phyloP scores from a whole-genome alignment of 2,797 vertebrate species.

The Antennarius maculatus region DNA sequence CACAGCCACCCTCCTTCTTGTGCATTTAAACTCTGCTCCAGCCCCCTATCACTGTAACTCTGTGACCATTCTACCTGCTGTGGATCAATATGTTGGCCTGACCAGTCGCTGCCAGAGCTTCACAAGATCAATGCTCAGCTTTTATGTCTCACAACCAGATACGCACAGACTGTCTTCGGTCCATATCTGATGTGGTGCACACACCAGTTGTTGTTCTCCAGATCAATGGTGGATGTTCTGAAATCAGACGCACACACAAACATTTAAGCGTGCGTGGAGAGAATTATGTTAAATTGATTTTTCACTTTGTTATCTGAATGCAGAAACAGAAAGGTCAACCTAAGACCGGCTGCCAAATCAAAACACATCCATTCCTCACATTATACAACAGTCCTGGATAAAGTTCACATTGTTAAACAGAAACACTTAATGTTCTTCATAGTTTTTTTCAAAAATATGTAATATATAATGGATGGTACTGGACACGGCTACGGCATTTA shows the following conservation, averaged over 20 bases:
- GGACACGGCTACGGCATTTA: no score
- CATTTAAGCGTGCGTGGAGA: slow-evolving; percentile 26
- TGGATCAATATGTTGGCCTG: slow-evolving; percentile 55
- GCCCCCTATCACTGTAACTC: slow-evolving; percentile 31
- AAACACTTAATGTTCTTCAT: no score
- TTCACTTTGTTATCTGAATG: slow-evolving; percentile 56
- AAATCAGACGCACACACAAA: slow-evolving; percentile 22
- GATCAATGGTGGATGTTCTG: slow-evolving; percentile 53
- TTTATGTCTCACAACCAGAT: slow-evolving; percentile 36
- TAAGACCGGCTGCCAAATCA: slow-evolving; percentile 43
- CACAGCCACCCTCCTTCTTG: slow-evolving; percentile 6
- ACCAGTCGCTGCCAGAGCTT: slow-evolving; percentile 31
- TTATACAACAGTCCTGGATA: slow-evolving; percentile 7
- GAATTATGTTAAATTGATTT: slow-evolving; percentile 69
- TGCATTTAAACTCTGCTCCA: slow-evolving; percentile 11
- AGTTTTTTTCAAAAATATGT: no score
- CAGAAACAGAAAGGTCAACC: slow-evolving; percentile 62
- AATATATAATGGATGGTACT: no score
- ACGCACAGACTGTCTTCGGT: background rate
- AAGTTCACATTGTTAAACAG: background rate
- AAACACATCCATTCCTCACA: slow-evolving; percentile 38
- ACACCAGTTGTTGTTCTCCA: slow-evolving; percentile 32
- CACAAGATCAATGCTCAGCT: slow-evolving; percentile 56
- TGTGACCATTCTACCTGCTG: slow-evolving; percentile 55
- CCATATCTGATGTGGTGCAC: slow-evolving; percentile 30